Percentiles rank a stretch among this genome's conserved stretches.
These are phyloP conservation scores for Tachyglossus aculeatus DNA, from an alignment of 2,797 vertebrate genomes.

Conservation along the genomic window DNA sequence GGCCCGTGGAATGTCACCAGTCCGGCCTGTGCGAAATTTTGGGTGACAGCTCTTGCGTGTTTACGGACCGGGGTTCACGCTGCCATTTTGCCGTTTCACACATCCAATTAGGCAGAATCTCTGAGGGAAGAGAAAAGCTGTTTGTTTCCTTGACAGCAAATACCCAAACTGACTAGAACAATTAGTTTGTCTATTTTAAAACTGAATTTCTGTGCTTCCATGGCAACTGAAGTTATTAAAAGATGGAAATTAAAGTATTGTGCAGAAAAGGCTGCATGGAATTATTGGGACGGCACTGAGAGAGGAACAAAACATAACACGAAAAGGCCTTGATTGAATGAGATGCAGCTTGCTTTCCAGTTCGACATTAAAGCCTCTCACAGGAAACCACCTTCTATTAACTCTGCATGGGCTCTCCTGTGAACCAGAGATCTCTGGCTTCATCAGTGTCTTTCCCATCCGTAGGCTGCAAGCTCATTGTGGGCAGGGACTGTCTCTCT, in stretches of 20 bases:
- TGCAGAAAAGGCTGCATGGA: slow-evolving; percentile 40
- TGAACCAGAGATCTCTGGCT: too few species aligned
- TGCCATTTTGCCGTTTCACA: slow-evolving; percentile 9
- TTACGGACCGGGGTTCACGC: background rate
- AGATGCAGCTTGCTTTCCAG: too few species aligned
- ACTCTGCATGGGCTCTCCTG: too few species aligned
- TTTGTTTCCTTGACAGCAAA: slow-evolving; percentile 68
- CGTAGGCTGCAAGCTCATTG: too few species aligned
- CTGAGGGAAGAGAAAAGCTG: slow-evolving; percentile 22
- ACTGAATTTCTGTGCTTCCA: slow-evolving; percentile 64
- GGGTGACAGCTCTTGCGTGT: background rate
- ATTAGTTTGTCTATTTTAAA: slow-evolving; percentile 71
- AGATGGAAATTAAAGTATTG: slow-evolving; percentile 57
- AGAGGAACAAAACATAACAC: too few species aligned
- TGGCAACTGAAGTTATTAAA: slow-evolving; percentile 68
- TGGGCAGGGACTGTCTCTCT: too few species aligned
- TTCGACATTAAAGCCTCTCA: too few species aligned
- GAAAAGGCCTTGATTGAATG: too few species aligned
- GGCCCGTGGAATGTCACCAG: background rate
- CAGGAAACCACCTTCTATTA: too few species aligned
- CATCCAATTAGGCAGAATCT: slow-evolving; percentile 17
- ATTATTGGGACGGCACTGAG: slow-evolving; percentile 25
- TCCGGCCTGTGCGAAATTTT: background rate
- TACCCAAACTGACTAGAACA: slow-evolving; percentile 63
- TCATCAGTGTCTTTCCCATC: too few species aligned